Conservation (phyloP, 92 coral and sea anemone genomes). For the Palythoa heliodiscus region DNA sequence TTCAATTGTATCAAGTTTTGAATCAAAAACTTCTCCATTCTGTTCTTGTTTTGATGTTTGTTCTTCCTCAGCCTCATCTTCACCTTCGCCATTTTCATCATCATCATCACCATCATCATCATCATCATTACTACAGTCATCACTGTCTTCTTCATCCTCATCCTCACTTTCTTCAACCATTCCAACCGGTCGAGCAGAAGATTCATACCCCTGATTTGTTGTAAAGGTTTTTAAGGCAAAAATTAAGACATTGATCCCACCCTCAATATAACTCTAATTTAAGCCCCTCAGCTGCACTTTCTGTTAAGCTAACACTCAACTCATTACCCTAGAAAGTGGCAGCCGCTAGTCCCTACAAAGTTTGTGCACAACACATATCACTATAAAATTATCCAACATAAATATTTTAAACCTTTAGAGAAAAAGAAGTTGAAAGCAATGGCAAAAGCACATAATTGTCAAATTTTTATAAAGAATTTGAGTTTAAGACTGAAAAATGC, state of each 20-base stretch:
- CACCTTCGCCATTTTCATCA: neutral
- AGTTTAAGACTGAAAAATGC: too few species aligned
- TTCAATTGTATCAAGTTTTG: conserved; percentile 4
- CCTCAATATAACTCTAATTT: too few species aligned
- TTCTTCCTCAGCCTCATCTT: conserved; percentile 4
- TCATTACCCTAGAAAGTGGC: too few species aligned
- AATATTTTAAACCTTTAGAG: too few species aligned
- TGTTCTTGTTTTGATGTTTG: conserved; percentile 7
- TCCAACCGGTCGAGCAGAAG: conserved; percentile 11
- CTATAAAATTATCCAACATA: too few species aligned
- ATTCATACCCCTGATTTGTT: conserved; percentile 11
- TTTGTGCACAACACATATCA: too few species aligned
- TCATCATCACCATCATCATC: neutral
- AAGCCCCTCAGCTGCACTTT: too few species aligned
- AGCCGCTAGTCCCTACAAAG: too few species aligned
- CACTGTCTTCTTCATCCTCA: conserved; percentile 13
- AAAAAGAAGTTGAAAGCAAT: too few species aligned
- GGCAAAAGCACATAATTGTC: too few species aligned
- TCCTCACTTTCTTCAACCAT: conserved; percentile 20
- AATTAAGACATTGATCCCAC: neutral
- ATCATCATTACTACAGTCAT: neutral
- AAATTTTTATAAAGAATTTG: too few species aligned
- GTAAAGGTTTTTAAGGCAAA: neutral
- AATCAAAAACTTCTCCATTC: conserved; percentile 18
- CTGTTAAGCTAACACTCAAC: too few species aligned